Evolutionary conservation across 1,140 invertebrate genomes (phyloP), one percentile per base, ranked within the genome.

Genomic region (Ladona fulva): DNA sequence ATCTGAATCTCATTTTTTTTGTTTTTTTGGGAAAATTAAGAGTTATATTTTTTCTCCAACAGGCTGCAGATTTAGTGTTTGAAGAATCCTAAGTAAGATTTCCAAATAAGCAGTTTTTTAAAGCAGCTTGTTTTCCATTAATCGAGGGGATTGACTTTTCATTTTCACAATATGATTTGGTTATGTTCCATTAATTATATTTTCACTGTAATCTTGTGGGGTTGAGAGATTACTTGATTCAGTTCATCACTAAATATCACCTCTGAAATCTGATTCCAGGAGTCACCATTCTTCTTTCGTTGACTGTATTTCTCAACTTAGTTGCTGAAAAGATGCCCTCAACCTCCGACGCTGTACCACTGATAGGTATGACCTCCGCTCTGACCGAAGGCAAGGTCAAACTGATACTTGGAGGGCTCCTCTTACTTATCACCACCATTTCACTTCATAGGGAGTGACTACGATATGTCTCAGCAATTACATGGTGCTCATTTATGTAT

Each of bases 291-390:
- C 86, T 92, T 80, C 89, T 92, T 81, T 92, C 91, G 75, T 85
- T 92, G 81, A 91, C 91, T 81, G 90, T 92, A 80, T 92, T 92
- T 85, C 90, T 92, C 84, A 86, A 92, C 81, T 86, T 92, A 81
- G 85, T 92, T 77, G 89, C 87, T 42, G 83, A 89, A 88, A 86
- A 89, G 80, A 90, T 91, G 81, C 90, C 90, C 75, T 88, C 89
- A 75, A 91, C 90, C 16, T 90, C 89, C 42, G 90, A 92, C 83
- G 89, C 89, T 77, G 86, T 91, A 37, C 90, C 90, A 24, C 84
- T 91, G 29, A 90, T 91, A 82, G 89, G 89, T 89, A 83, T 79
- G 77, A 75, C 59, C 22, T 66, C 52, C 1, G 52, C 14, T 22
- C 52, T 66, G 52, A 66, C 14, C 52, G 52, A 66, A 66, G 52